Conservation (phyloP, 1,140 invertebrate genomes). For the Drosophila mayri region DNA sequence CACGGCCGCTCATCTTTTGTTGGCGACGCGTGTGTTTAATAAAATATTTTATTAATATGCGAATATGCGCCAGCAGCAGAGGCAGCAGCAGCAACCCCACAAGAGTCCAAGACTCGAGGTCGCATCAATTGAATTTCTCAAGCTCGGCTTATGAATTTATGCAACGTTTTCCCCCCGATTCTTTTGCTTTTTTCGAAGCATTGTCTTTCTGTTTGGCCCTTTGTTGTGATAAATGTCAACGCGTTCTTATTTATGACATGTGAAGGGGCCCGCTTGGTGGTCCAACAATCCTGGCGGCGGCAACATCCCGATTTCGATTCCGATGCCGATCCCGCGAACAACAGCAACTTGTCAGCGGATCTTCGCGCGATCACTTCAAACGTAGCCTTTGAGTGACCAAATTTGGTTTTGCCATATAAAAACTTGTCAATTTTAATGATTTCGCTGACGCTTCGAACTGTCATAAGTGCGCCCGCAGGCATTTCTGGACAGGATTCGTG, state of each 20-base stretch:
- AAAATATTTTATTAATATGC: constrained; percentile 84
- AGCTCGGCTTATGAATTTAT: constrained; percentile 81
- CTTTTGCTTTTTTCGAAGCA: constrained; percentile 31
- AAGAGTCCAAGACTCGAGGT: constrained; percentile 34
- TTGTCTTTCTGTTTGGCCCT: constrained; percentile 65
- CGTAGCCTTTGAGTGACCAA: constrained; percentile 76
- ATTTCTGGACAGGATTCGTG: constrained; percentile 50
- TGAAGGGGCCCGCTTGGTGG: constrained; percentile 74
- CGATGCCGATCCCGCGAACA: constrained; percentile 17
- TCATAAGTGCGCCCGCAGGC: constrained; percentile 81
- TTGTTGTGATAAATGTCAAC: constrained; percentile 85
- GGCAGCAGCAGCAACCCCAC: constrained; percentile 25
- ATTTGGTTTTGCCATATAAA: constrained; percentile 79
- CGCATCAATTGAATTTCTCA: constrained; percentile 83
- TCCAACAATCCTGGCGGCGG: constrained; percentile 29
- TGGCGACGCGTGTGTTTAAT: constrained; percentile 83
- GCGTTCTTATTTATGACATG: constrained; percentile 85
- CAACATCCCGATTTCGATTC: constrained; percentile 2
- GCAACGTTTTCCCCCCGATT: constrained; percentile 65
- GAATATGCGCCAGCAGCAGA: constrained; percentile 54
- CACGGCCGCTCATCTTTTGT: constrained; percentile 54
- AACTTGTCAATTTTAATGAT: constrained; percentile 85
- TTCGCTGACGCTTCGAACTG: constrained; percentile 84
- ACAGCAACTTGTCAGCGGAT: constrained; percentile 62
- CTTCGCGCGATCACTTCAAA: constrained; percentile 63